Evolutionary conservation across 2,797 vertebrate species (phyloP).

Genomic region (Rhynchonycteris naso): DNA sequence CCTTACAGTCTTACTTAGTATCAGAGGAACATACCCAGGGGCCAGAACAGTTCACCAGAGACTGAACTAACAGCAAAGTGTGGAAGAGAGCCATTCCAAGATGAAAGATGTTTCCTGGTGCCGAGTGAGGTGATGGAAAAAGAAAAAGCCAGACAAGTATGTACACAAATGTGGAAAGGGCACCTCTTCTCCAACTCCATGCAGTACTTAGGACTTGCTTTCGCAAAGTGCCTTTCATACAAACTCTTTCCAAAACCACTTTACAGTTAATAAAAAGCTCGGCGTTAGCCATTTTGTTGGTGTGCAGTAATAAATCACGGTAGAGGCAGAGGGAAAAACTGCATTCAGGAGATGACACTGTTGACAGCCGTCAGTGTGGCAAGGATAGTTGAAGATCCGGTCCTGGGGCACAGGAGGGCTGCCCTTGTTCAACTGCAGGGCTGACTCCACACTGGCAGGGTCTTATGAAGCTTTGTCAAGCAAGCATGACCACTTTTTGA

Average conservation of each 20-base stretch:
- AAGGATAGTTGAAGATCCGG: neutral
- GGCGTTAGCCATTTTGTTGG: neutral
- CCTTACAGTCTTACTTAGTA: neutral
- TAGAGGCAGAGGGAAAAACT: neutral
- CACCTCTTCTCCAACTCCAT: slow-evolving; percentile 1
- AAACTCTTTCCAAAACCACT: slow-evolving; percentile 59
- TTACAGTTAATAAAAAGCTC: slow-evolving; percentile 55
- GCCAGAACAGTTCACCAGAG: slow-evolving; percentile 40
- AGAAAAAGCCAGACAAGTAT: slow-evolving; percentile 53
- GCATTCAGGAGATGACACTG: neutral
- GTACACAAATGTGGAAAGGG: slow-evolving; percentile 19
- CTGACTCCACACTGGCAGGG: neutral
- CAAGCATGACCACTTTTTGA: neutral
- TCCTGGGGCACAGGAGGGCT: neutral
- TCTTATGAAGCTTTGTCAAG: neutral
- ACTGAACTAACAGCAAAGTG: neutral
- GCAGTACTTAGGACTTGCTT: neutral
- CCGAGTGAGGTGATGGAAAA: slow-evolving; percentile 68
- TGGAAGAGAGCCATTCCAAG: slow-evolving; percentile 51
- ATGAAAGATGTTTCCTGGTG: slow-evolving; percentile 57
- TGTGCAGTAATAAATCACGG: neutral
- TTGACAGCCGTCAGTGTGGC: neutral
- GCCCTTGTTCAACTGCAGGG: too few relatives aligned
- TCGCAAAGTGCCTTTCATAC: slow-evolving; percentile 49
- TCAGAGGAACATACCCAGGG: slow-evolving; percentile 43